phyloP scores from a whole-genome alignment of 2,888 invertebrate genomes.

The Physocephala rufipes region DNA sequence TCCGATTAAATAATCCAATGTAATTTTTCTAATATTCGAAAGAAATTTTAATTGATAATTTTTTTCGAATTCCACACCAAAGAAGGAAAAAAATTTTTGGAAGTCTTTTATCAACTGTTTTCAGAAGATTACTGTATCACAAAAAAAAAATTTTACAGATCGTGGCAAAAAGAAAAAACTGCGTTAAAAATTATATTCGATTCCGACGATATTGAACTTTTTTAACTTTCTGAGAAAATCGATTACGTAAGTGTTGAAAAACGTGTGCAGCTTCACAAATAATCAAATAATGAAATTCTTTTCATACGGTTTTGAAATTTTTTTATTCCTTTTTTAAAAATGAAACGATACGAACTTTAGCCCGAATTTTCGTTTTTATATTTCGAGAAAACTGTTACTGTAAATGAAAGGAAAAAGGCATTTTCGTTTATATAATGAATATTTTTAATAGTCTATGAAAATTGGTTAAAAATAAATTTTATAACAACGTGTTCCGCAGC shows the following conservation, averaged over 20 bases:
- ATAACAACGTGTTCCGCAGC: conserved; percentile 66
- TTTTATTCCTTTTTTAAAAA: too few relatives aligned
- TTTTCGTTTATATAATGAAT: conserved; percentile 9
- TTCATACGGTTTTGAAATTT: too few relatives aligned
- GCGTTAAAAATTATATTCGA: not conserved
- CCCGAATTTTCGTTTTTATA: too few relatives aligned
- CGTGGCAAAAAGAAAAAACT: not conserved
- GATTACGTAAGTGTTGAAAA: not conserved
- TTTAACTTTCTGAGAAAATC: conserved; percentile 30
- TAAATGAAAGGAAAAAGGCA: too few relatives aligned
- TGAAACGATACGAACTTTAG: too few relatives aligned
- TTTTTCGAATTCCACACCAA: too few relatives aligned
- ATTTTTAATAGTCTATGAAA: conserved; percentile 29
- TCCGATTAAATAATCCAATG: too few relatives aligned
- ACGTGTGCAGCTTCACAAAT: not conserved
- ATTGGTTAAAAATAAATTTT: conserved; percentile 39
- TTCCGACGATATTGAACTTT: not conserved
- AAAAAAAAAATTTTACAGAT: not conserved
- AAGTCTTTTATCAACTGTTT: conserved; percentile 10
- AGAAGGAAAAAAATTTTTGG: not conserved
- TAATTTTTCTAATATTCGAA: conserved; percentile 31
- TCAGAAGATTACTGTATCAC: conserved; percentile 20
- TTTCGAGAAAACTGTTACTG: too few relatives aligned
- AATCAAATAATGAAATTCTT: too few relatives aligned
- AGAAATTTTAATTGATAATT: not conserved